Conservation (phyloP, 1,140 invertebrate species). For the Sarcophaga bullata region DNA sequence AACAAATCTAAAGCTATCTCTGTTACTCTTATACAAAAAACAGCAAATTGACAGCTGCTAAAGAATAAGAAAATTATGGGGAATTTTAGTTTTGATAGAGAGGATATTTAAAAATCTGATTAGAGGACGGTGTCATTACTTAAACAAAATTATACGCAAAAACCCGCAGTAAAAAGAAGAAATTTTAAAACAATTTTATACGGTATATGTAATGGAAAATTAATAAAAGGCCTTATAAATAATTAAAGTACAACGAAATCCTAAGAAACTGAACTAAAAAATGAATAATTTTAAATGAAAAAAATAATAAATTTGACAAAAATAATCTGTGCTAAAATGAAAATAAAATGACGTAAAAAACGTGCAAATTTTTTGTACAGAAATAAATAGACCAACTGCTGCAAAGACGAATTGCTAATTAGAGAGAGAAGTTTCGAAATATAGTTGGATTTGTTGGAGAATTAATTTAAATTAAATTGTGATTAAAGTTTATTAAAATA, state of each 20-base stretch:
- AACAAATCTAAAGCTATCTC: background rate
- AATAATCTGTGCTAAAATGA: background rate
- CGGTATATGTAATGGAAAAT: background rate
- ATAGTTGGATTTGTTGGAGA: too few relatives aligned
- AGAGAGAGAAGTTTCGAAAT: too few relatives aligned
- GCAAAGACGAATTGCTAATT: too few relatives aligned
- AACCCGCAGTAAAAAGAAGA: background rate
- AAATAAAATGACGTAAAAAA: slow-evolving; percentile 16
- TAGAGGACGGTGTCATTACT: background rate
- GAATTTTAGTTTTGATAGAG: background rate
- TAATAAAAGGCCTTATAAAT: background rate
- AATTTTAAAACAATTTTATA: background rate
- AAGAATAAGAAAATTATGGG: background rate
- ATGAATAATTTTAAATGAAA: background rate
- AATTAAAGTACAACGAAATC: background rate
- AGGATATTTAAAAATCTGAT: slow-evolving; percentile 7
- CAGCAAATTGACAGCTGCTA: background rate
- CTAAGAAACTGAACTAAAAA: background rate
- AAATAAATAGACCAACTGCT: background rate
- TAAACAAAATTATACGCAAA: slow-evolving; percentile 10
- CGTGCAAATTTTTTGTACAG: background rate
- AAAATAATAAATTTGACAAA: background rate
- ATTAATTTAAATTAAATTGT: too few relatives aligned
- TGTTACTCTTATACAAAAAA: background rate
- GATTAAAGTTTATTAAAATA: background rate